Conservation (phyloP, 2,113 vertebrate species). For the Candoia aspera region DNA sequence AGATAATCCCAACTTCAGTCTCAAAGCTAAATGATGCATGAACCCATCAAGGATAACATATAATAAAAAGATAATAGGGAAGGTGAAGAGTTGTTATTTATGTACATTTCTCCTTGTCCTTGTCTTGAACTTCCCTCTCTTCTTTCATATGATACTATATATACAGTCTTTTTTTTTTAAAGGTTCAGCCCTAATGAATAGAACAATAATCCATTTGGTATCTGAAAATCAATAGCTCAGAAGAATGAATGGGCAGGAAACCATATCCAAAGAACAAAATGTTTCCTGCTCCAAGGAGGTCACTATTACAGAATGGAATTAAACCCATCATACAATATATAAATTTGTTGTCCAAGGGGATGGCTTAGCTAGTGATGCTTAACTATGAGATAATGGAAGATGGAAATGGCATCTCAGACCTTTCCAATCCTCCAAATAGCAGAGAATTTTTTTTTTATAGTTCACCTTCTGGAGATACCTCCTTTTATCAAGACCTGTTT, state of each 20-base stretch:
- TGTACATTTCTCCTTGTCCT: background rate
- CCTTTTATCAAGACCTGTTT: background rate
- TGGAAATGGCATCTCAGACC: rapidly evolving
- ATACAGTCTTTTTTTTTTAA: background rate
- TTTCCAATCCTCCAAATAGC: background rate
- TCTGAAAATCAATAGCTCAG: background rate
- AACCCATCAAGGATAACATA: background rate
- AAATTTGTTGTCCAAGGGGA: slow-evolving; percentile 7
- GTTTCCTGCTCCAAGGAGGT: background rate
- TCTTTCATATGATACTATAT: background rate
- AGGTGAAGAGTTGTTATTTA: background rate
- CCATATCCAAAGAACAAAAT: background rate
- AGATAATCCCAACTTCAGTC: too few species aligned
- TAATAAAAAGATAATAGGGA: background rate
- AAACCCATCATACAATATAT: slow-evolving; percentile 1
- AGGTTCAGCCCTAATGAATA: background rate
- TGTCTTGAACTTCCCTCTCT: background rate
- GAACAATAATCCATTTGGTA: background rate
- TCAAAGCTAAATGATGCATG: background rate
- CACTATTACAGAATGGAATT: background rate
- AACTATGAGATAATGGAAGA: background rate
- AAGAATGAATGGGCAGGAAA: background rate
- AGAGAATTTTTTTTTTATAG: background rate
- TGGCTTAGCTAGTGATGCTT: background rate
- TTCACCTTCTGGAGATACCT: background rate